Percentiles rank a stretch among this genome's conserved stretches.
Evolutionary conservation across 2,797 vertebrate genomes (phyloP).

Genomic region (Gila robusta): DNA sequence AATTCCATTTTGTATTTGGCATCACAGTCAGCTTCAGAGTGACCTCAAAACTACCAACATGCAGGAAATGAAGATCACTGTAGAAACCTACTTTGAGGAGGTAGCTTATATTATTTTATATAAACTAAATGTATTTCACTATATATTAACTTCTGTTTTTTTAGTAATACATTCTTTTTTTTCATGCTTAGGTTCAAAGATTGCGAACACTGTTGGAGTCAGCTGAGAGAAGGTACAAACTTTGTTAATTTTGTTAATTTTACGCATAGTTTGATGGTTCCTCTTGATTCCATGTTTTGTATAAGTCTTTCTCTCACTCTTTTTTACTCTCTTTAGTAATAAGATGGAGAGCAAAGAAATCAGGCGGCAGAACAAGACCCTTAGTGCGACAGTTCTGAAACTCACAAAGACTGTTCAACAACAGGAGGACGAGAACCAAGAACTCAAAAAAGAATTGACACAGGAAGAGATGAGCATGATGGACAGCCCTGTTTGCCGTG

Average conservation of each 20-base stretch:
- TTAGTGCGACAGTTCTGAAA: constrained; percentile 82
- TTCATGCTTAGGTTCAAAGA: constrained; percentile 73
- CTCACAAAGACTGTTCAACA: constrained; percentile 85
- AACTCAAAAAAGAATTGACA: constrained; percentile 83
- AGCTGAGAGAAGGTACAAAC: constrained; percentile 84
- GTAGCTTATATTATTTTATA: constrained; percentile 69
- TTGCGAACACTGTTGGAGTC: constrained; percentile 83
- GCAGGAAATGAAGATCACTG: constrained; percentile 89
- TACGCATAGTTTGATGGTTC: background rate
- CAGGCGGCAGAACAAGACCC: constrained; percentile 80
- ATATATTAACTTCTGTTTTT: background rate
- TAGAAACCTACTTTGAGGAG: constrained; percentile 91
- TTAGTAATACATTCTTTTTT: background rate
- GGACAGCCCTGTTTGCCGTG: constrained; percentile 71
- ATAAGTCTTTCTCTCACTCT: background rate
- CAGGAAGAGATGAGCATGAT: constrained; percentile 66
- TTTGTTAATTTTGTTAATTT: constrained; percentile 36
- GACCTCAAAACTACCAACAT: constrained; percentile 85
- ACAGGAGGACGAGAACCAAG: constrained; percentile 85
- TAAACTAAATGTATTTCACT: background rate
- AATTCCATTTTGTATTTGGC: background rate
- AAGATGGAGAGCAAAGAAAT: constrained; percentile 80
- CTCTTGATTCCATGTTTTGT: background rate
- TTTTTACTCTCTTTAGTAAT: constrained; percentile 65
- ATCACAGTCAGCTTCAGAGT: constrained; percentile 87